phyloP scores from a whole-genome alignment of 2,888 invertebrate species.

The Diplolepis rosae region DNA sequence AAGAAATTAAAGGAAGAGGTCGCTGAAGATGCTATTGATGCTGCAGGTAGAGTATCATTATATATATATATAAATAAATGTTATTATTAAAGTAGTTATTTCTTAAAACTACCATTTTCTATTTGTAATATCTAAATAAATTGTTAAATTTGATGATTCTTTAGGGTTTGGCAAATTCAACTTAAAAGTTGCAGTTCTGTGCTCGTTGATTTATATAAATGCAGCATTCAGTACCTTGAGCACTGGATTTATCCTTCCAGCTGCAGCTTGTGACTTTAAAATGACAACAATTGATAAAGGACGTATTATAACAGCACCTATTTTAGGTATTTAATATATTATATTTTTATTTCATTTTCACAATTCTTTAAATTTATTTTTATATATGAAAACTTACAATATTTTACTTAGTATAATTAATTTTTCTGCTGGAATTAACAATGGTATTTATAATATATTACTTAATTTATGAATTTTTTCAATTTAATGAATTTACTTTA shows the following conservation, averaged over 20 bases:
- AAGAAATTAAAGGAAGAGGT: too few relatives aligned
- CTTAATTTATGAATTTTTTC: too few relatives aligned
- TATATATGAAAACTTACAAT: too few relatives aligned
- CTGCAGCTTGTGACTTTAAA: conserved; percentile 87
- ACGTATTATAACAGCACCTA: conserved; percentile 84
- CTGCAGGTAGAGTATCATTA: too few relatives aligned
- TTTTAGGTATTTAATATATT: conserved; percentile 77
- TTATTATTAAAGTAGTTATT: too few relatives aligned
- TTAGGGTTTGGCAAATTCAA: conserved; percentile 90
- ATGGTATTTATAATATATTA: too few relatives aligned
- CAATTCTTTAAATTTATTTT: background rate
- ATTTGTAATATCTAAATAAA: background rate
- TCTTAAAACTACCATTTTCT: too few relatives aligned
- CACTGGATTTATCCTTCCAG: conserved; percentile 87
- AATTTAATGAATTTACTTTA: too few relatives aligned
- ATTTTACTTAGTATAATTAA: too few relatives aligned
- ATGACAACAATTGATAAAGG: conserved; percentile 88
- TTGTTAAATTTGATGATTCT: background rate
- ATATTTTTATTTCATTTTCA: background rate
- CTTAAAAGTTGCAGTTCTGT: conserved; percentile 82
- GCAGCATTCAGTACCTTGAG: conserved; percentile 88
- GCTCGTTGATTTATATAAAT: conserved; percentile 87
- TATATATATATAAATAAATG: too few relatives aligned
- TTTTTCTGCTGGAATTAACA: too few relatives aligned
- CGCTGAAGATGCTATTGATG: too few relatives aligned